Percentiles rank a stretch among this genome's conserved stretches.
These are phyloP conservation scores for Melikaiella ostensackeni DNA, from an alignment of 2,888 invertebrate genomes.

Conservation along the genomic window DNA sequence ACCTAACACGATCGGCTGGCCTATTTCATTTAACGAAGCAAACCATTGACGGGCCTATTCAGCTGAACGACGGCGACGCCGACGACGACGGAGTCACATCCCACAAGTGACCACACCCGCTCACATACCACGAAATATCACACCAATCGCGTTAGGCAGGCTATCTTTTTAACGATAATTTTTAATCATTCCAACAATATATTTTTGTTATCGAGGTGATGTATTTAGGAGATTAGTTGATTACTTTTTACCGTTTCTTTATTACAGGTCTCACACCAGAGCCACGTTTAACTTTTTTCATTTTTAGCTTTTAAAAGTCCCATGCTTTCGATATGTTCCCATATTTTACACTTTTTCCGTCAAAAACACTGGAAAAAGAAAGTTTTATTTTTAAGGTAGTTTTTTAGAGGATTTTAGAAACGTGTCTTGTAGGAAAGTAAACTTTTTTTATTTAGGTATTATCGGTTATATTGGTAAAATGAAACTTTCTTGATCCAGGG, in stretches of 20 bases:
- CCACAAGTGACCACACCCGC: slow-evolving; percentile 62
- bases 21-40: slow-evolving; percentile 64
- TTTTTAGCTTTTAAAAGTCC: background rate
- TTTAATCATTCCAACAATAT: slow-evolving; percentile 28
- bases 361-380: too few relatives aligned
- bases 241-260: background rate
- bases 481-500: too few relatives aligned
- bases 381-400: too few relatives aligned
- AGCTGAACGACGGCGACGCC: slow-evolving; percentile 57
- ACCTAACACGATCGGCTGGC: slow-evolving; percentile 38
- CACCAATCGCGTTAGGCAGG: slow-evolving; percentile 58
- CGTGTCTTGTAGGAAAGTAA: too few relatives aligned
- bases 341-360: background rate
- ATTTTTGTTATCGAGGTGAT: background rate
- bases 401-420: too few relatives aligned
- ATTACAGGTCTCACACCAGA: background rate
- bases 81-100: slow-evolving; percentile 57
- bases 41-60: slow-evolving; percentile 67
- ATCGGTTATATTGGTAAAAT: too few relatives aligned
- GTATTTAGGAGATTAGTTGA: background rate
- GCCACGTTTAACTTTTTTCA: background rate
- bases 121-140: slow-evolving; percentile 26
- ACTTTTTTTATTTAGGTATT: too few relatives aligned
- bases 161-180: slow-evolving; percentile 44
- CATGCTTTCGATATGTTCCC: background rate